Base-by-base conservation (phyloP, 2,113 vertebrate species). In the Amazona vittata region DNA sequence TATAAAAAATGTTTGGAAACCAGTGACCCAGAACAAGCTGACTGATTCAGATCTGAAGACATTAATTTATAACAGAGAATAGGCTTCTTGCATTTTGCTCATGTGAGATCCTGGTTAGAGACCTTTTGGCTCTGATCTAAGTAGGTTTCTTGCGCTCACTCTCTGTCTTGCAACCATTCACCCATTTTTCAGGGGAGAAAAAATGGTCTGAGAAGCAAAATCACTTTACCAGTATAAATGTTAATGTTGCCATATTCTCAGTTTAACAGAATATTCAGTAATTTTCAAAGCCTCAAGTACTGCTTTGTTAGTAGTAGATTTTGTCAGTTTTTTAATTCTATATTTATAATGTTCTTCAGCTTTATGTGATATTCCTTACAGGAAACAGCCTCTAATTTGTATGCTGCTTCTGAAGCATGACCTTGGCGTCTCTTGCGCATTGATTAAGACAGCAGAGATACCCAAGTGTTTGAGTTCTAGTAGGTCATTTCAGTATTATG, bases 401-500 rank as follows among this genome's bases (percentile, higher is more conserved):
- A 95, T 93, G 79, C 90, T 90, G 55, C 49, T 93, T 77, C 70
- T 94, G 70, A 96, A 93, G 69, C 64, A 35, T 93, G 91, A 97
- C 89, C 90, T 95, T 97, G 69, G 22, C 20, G n/a, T 94, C 75
- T 93, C 81, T 83, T 79, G 47, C 57, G 50, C 78, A 95, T 97
- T 95, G 87, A 94, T 97, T 92, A 91, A 96, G 73, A 92, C 78
- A 89, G 89, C 90, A 96, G 57, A 90, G 81, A 93, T 89, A 94
- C 90, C 71, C 46, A 39, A 71, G 31, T 85, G 33, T 69, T 86
- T 91, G 65, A 82, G 50, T 28, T 82, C 89, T 69, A 86, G 20
- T 86, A 83, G 63, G 83, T 94, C 11, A 64, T 86, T 89, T 86
- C 46, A 93, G 77, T 31, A 75, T 82, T 95, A 81, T 21, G 46